phyloP scores from a whole-genome alignment of 2,113 vertebrate species.

The Terrapene triunguis region DNA sequence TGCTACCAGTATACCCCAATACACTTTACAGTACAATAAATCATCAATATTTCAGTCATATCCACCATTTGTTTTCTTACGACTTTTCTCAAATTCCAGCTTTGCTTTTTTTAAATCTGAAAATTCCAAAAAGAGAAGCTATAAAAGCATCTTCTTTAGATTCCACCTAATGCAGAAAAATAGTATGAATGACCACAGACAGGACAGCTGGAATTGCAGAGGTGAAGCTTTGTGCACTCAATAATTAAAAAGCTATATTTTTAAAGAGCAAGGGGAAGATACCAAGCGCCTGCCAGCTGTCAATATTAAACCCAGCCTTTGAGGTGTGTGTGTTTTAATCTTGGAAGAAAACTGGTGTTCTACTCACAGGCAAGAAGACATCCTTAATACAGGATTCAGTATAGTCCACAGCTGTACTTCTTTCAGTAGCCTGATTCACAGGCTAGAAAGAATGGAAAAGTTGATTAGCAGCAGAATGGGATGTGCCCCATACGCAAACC shows the following conservation, averaged over 20 bases:
- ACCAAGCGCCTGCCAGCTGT: background rate
- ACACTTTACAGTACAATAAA: background rate
- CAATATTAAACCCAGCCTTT: rapidly evolving
- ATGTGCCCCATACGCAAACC: background rate
- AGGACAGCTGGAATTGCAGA: background rate
- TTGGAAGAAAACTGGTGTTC: background rate
- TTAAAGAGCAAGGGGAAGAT: background rate
- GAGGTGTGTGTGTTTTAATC: background rate
- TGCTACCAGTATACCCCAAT: background rate
- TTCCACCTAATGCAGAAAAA: background rate
- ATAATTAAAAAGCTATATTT: background rate
- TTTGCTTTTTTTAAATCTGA: background rate
- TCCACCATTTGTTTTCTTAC: background rate
- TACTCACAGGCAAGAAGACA: constrained; percentile 68
- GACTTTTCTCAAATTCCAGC: background rate
- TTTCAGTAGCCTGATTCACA: constrained; percentile 52
- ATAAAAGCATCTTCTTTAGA: background rate
- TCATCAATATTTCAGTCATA: background rate
- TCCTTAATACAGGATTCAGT: background rate
- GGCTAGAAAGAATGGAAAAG: constrained; percentile 48
- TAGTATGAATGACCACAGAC: background rate
- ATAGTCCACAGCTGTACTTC: background rate
- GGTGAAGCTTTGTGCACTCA: background rate
- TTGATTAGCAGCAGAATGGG: background rate
- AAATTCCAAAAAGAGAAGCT: background rate